These are phyloP conservation scores for Struthidea cinerea DNA, from an alignment of 2,113 vertebrate species.

Conservation along the genomic window DNA sequence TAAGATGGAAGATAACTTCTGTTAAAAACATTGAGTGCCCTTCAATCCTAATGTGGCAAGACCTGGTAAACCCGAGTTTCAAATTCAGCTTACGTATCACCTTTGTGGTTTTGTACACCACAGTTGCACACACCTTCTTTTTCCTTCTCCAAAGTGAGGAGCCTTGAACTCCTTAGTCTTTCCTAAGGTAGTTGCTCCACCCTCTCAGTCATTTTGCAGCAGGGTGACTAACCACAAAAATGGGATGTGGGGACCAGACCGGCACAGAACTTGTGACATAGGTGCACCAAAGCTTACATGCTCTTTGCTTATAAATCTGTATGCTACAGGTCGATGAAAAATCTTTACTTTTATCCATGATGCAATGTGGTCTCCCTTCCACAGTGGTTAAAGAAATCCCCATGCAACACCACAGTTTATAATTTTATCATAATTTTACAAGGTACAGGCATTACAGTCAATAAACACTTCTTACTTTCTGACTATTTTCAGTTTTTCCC, in stretches of 20 bases:
- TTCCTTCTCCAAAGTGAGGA: background rate
- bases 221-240: background rate
- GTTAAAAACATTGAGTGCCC: background rate
- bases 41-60: background rate
- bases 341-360: background rate
- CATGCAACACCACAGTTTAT: background rate
- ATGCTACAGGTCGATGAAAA: background rate
- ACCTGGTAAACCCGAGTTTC: background rate
- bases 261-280: accelerated
- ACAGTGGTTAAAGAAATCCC: background rate
- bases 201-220: background rate
- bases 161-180: background rate
- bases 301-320: background rate
- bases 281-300: background rate
- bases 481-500: background rate
- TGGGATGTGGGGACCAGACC: background rate
- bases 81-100: background rate
- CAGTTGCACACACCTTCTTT: background rate
- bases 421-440: background rate
- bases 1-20: background rate
- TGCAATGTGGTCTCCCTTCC: background rate
- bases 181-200: background rate
- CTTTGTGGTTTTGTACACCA: background rate
- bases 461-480: background rate
- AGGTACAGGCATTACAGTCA: background rate